A percentile compares a stretch with the other conserved stretches of the same genome.
phyloP scores from a whole-genome alignment of 2,888 invertebrate species.

The Nephrotoma appendiculata region DNA sequence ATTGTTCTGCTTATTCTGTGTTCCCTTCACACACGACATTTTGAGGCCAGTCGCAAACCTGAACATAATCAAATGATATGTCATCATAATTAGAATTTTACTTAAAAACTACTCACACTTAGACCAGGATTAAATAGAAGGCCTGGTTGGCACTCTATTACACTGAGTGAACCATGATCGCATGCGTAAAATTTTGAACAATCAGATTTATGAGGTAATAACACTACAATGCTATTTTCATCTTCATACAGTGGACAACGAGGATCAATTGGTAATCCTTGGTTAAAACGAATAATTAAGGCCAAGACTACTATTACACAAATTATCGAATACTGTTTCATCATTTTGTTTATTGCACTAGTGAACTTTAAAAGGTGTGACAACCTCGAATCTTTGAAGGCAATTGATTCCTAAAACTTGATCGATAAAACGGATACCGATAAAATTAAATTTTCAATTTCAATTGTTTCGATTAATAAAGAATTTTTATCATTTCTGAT shows the following conservation, averaged over 20 bases:
- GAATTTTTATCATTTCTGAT: too few species aligned
- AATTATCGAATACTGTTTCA: not conserved
- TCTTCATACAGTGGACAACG: not conserved
- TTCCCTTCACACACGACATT: not conserved
- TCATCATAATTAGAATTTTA: not conserved
- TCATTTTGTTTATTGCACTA: not conserved
- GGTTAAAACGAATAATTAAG: not conserved
- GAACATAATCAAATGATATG: not conserved
- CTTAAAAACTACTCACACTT: not conserved
- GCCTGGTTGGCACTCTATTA: not conserved
- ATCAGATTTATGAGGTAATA: not conserved
- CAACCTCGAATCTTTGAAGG: not conserved
- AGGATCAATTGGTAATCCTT: not conserved
- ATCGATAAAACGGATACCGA: too few species aligned
- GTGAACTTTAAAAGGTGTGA: not conserved
- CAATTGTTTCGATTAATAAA: too few species aligned
- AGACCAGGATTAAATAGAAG: not conserved
- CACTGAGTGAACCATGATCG: not conserved
- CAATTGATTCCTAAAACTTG: not conserved
- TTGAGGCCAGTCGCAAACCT: not conserved
- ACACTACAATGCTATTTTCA: not conserved
- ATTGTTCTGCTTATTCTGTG: not conserved
- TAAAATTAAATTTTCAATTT: too few species aligned
- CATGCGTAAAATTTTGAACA: not conserved
- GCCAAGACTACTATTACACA: not conserved